These are phyloP conservation scores for Ceriagrion tenellum DNA, from an alignment of 2,888 invertebrate species.

Conservation along the genomic window DNA sequence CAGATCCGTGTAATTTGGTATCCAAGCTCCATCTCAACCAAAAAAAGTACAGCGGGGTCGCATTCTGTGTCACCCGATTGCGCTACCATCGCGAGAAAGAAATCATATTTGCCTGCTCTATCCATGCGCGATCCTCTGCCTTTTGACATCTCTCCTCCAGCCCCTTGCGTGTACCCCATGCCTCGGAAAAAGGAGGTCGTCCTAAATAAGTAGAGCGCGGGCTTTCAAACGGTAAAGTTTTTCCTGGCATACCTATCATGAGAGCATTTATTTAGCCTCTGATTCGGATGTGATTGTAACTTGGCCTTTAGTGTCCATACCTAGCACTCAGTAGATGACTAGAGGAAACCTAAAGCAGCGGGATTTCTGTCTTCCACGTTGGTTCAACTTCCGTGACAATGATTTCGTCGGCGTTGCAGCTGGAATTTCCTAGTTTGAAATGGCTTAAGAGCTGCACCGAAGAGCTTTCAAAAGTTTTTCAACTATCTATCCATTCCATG, in stretches of 20 bases:
- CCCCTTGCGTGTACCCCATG: background rate
- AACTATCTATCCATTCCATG: no score
- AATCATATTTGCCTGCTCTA: conserved; percentile 2
- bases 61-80: background rate
- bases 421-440: no score
- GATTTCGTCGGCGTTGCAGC: no score
- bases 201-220: background rate
- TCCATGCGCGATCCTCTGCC: background rate
- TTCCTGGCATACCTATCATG: background rate
- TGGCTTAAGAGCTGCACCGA: no score
- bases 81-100: background rate
- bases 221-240: background rate
- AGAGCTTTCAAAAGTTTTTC: no score
- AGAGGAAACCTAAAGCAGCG: no score
- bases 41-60: background rate
- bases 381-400: no score
- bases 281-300: no score
- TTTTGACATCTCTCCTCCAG: background rate
- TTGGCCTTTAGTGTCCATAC: no score
- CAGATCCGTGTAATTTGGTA: background rate
- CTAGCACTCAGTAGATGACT: no score
- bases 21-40: background rate
- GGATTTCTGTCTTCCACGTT: no score
- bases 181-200: background rate
- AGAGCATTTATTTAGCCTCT: no score